Conservation (phyloP, 1,140 invertebrate species). For the Ladona fulva region DNA sequence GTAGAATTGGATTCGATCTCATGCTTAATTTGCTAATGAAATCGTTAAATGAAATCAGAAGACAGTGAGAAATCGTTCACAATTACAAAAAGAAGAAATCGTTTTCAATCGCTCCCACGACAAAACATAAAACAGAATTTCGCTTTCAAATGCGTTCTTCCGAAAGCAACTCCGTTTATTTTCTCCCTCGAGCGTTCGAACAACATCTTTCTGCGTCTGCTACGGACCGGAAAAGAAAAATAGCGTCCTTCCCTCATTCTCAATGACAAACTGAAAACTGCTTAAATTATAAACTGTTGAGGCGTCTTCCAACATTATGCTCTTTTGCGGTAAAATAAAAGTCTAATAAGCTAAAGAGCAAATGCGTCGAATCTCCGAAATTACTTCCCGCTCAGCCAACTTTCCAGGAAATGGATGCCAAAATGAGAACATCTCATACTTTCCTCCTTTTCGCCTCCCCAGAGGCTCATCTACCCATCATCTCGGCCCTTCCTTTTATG, state of each 20-base stretch:
- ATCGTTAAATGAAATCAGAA: too few species aligned
- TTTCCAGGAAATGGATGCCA: background rate
- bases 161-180: background rate
- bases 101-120: too few species aligned
- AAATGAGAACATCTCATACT: background rate
- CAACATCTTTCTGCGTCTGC: too few species aligned
- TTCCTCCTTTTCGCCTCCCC: background rate
- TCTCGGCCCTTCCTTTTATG: background rate
- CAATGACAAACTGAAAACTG: background rate
- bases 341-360: slow-evolving; percentile 1
- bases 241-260: background rate
- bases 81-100: too few species aligned
- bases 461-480: background rate
- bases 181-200: background rate
- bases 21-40: too few species aligned
- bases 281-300: background rate
- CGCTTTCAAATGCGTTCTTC: background rate
- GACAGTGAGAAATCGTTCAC: too few species aligned
- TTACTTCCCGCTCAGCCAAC: background rate
- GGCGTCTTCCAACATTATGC: background rate
- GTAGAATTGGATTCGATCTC: too few species aligned
- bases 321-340: background rate
- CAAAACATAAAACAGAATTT: too few species aligned
- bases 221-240: too few species aligned
- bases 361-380: background rate